These are phyloP conservation scores for Leucoraja erinaceus DNA, from an alignment of 2,113 vertebrate species.

Conservation along the genomic window DNA sequence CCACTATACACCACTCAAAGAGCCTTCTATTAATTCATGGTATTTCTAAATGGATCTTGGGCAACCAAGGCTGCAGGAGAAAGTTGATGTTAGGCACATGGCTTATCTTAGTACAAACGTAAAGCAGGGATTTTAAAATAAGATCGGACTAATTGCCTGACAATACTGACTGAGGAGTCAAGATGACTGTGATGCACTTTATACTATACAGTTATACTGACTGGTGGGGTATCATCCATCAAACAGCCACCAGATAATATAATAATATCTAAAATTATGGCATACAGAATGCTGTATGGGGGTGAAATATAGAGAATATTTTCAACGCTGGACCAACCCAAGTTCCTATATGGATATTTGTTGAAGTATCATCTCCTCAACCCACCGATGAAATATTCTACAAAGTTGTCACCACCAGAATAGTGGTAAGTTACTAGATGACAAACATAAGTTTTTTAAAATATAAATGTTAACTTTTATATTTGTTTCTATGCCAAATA, in stretches of 20 bases:
- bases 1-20: neutral
- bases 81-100: neutral
- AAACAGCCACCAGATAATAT: neutral
- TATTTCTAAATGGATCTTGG: neutral
- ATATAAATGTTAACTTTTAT: neutral
- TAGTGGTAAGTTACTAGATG: neutral
- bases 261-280: neutral
- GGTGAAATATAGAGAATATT: conserved; percentile 4
- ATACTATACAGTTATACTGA: neutral
- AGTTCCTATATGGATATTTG: neutral
- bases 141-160: neutral
- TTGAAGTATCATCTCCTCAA: neutral
- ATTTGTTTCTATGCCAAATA: neutral
- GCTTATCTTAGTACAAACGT: neutral
- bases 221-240: neutral
- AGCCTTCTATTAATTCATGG: neutral
- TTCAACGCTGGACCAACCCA: neutral
- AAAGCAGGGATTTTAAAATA: neutral
- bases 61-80: neutral
- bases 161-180: neutral
- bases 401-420: neutral
- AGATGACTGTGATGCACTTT: neutral
- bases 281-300: conserved; percentile 16
- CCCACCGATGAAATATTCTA: neutral
- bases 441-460: neutral